These are phyloP conservation scores for Clavelina lepadiformis DNA, from an alignment of 23 tunicate species.

Conservation along the genomic window DNA sequence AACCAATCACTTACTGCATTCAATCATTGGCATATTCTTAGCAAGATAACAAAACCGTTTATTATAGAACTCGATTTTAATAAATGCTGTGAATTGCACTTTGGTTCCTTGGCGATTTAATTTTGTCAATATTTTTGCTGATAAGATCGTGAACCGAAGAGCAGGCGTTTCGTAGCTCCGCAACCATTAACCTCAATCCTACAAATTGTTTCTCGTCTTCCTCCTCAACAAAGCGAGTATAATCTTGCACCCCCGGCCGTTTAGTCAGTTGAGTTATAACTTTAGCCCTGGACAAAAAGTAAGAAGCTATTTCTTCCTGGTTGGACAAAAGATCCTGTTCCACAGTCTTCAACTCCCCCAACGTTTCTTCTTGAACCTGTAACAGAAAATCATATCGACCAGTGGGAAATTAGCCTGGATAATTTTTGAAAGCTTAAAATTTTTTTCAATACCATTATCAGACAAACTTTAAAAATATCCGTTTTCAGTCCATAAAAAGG, in stretches of 20 bases:
- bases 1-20: too few species aligned
- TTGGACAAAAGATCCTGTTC: conserved; percentile 74
- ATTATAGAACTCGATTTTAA: too few species aligned
- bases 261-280: conserved; percentile 70
- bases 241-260: conserved; percentile 81
- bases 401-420: neutral
- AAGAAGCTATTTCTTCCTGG: conserved; percentile 85
- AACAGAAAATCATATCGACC: neutral
- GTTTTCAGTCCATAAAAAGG: too few species aligned
- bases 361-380: conserved; percentile 83
- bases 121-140: conserved; percentile 85
- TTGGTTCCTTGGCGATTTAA: conserved; percentile 59
- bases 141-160: conserved; percentile 82
- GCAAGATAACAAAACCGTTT: too few species aligned
- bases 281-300: conserved; percentile 79
- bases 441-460: neutral
- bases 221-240: conserved; percentile 65
- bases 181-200: conserved; percentile 72
- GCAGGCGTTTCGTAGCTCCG: conserved; percentile 84
- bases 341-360: conserved; percentile 72
- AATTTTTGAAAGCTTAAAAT: neutral
- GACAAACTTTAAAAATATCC: too few species aligned
- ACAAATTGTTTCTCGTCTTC: conserved; percentile 94
- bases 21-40: too few species aligned
- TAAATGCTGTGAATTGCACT: conserved; percentile 43